Evolutionary conservation across 2,888 invertebrate species (phyloP).

Genomic region (Agonum fuliginosum): DNA sequence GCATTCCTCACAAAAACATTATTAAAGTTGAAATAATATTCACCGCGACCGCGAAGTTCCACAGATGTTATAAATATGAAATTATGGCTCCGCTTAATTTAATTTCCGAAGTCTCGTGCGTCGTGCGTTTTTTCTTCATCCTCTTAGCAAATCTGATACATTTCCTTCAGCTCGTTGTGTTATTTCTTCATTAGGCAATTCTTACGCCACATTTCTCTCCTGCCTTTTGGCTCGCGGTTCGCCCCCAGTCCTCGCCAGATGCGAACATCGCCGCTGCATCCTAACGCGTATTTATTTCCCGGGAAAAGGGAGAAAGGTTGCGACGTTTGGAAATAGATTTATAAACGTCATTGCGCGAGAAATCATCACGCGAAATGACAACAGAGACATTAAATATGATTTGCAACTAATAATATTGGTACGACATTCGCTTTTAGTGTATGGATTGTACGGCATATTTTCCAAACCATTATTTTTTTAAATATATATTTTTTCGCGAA

Average conservation of each 20-base stretch:
- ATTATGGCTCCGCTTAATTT: slow-evolving; percentile 67
- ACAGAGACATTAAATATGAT: no score
- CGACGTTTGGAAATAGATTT: slow-evolving; percentile 47
- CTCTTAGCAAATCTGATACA: slow-evolving; percentile 66
- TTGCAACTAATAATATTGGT: no score
- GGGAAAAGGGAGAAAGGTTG: not conserved
- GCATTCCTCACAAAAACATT: slow-evolving; percentile 62
- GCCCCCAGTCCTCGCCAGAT: slow-evolving; percentile 61
- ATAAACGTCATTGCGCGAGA: no score
- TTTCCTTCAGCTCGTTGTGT: slow-evolving; percentile 65
- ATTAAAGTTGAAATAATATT: slow-evolving; percentile 66
- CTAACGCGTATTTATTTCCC: slow-evolving; percentile 63
- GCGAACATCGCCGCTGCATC: slow-evolving; percentile 64
- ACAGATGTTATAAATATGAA: slow-evolving; percentile 68
- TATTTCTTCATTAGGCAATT: slow-evolving; percentile 68
- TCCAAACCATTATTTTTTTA: no score
- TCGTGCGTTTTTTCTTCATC: slow-evolving; percentile 61
- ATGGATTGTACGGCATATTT: no score
- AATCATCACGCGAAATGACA: no score
- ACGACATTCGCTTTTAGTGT: no score
- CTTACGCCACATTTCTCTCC: slow-evolving; percentile 63
- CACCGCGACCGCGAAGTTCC: slow-evolving; percentile 54
- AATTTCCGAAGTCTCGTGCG: slow-evolving; percentile 65
- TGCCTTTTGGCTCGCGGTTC: slow-evolving; percentile 33
- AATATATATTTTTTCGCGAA: no score